Evolutionary conservation across 2,113 vertebrate species (phyloP).

Genomic region (Apodemus sylvaticus): DNA sequence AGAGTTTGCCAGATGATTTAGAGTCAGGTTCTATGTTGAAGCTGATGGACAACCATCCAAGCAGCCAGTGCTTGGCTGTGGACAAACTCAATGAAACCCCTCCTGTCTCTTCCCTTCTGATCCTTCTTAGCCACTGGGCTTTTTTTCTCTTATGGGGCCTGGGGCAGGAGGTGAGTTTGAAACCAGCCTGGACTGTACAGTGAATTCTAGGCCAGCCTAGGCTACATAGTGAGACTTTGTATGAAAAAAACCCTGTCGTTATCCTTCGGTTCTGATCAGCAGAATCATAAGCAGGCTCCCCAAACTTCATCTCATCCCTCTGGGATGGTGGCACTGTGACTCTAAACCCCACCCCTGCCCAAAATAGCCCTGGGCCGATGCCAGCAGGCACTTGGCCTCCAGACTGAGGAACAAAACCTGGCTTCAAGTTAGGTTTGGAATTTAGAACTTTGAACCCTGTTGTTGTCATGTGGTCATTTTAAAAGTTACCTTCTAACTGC

Average conservation of each 20-base stretch:
- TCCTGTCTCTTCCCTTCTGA: neutral
- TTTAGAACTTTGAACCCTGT: constrained; percentile 51
- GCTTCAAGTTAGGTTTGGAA: constrained; percentile 6
- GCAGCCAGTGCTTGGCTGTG: neutral
- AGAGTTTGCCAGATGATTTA: neutral
- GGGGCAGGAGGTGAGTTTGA: neutral
- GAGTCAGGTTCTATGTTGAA: neutral
- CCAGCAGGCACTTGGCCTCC: neutral
- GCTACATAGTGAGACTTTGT: neutral
- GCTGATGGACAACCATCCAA: no score
- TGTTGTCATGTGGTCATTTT: constrained; percentile 39
- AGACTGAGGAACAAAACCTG: neutral
- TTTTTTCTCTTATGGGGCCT: neutral
- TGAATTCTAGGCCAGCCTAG: no score
- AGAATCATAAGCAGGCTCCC: neutral
- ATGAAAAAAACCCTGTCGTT: neutral
- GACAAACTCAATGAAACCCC: neutral
- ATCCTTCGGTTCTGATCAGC: neutral
- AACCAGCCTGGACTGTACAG: neutral
- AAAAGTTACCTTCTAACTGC: constrained; percentile 18
- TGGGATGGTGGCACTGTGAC: neutral
- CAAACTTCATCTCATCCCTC: neutral
- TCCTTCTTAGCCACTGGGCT: neutral
- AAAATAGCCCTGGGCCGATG: neutral
- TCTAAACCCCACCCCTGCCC: neutral